phyloP scores from a whole-genome alignment of 92 coral and sea anemone species.

The Phymanthus crucifer region DNA sequence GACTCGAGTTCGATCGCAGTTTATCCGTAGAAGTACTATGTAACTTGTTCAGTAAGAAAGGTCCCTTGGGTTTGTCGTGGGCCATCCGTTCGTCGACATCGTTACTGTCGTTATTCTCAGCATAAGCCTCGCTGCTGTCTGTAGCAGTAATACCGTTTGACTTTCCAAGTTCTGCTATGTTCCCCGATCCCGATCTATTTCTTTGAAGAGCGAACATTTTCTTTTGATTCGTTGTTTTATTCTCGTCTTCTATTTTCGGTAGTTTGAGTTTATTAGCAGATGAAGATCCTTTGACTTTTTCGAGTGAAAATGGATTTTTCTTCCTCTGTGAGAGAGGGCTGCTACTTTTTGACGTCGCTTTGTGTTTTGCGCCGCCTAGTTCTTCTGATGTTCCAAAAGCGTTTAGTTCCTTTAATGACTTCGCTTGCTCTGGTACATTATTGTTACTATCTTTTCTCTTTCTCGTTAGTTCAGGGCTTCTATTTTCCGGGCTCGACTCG shows the following conservation, averaged over 20 bases:
- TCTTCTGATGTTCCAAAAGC: background rate
- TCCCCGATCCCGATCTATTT: slow-evolving; percentile 7
- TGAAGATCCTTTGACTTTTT: slow-evolving; percentile 45
- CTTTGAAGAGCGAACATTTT: slow-evolving; percentile 23
- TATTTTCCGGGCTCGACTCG: background rate
- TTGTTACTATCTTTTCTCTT: slow-evolving; percentile 6
- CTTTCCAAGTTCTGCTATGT: background rate
- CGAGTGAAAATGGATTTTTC: slow-evolving; percentile 50
- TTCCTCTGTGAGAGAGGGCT: slow-evolving; percentile 29
- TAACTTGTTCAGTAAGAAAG: slow-evolving; percentile 51
- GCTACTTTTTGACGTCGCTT: slow-evolving; percentile 7
- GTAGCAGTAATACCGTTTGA: background rate
- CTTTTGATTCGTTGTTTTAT: slow-evolving; percentile 30
- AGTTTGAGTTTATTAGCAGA: slow-evolving; percentile 29
- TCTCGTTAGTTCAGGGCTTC: background rate
- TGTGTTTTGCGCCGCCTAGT: background rate
- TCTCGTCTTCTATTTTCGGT: slow-evolving; percentile 19
- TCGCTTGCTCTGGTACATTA: slow-evolving; percentile 2
- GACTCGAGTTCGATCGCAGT: slow-evolving; percentile 20
- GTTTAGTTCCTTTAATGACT: slow-evolving; percentile 9
- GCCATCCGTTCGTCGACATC: slow-evolving; percentile 18
- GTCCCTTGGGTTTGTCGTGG: slow-evolving; percentile 60
- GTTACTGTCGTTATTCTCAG: background rate
- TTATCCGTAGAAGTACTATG: slow-evolving; percentile 50
- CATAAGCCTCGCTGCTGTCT: background rate